Base-by-base conservation (phyloP, 2,888 invertebrate species). In the Nomada lathburiana region DNA sequence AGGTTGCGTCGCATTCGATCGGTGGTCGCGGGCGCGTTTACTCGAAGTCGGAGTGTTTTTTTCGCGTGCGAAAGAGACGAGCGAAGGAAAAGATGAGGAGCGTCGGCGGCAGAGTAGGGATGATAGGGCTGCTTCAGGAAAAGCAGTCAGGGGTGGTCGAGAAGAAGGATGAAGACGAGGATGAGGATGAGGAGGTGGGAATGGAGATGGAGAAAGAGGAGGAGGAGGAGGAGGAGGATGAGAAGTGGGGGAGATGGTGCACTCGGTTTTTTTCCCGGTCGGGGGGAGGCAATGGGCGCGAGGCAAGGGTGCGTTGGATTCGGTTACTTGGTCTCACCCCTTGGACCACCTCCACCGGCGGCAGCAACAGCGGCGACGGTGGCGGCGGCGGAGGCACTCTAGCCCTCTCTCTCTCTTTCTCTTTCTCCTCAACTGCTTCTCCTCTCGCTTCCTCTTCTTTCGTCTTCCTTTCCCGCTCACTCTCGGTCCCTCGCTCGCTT, bases 241-340 rank as follows among this genome's bases (percentile, higher is more conserved):
- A 80, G 77, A 84, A 85, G 90, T 84, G 89, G 89, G 86, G 84
- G 89, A 70, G 86, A 86, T 86, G 84, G 89, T 89, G 90, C 89
- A 88, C 88, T 89, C 89, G 79, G 88, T 90, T 92, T 92, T 92
- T 90, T 91, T 88, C 88, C 87, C 76, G 79, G 81, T 55, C 44
- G 77, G 83, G 75, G 80, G 86, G 83, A 80, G 88, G 84, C 81
- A 80, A 78, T 83, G 85, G 88, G 87, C 83, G 87, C 85, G 90
- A 91, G 88, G 91, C 89, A 89, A 89, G 92, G 91, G 91, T 91
- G 92, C 92, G 91, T 91, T 90, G 92, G 93, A 93, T 93, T 93
- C 93, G 93, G 93, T 93, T 93, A 93, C 93, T 93, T 91, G 92
- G 90, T 90, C 92, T 90, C 91, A 88, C 90, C 89, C 89, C 89